Conservation (phyloP, 1,140 invertebrate genomes). For the Cydia fagiglandana region DNA sequence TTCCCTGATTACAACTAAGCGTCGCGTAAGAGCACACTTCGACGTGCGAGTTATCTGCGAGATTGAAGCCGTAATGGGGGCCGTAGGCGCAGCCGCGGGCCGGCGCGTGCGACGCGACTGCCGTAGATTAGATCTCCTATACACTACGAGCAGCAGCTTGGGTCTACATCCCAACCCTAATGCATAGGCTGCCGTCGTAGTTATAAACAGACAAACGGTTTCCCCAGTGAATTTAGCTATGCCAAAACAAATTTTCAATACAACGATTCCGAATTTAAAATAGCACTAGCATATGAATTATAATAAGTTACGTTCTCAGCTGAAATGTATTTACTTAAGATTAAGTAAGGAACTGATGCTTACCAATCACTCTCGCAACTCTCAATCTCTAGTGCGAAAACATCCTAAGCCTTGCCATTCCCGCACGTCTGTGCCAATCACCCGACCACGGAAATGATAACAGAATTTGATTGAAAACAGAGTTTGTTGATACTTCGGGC, state of each 20-base stretch:
- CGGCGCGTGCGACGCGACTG: constrained; percentile 16
- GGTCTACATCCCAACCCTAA: neutral
- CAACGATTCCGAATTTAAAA: too few species aligned
- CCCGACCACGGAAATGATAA: constrained; percentile 42
- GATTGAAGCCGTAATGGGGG: constrained; percentile 25
- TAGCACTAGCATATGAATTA: too few species aligned
- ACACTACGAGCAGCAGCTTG: neutral
- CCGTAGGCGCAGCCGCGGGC: neutral
- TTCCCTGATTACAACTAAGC: constrained; percentile 21
- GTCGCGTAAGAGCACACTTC: constrained; percentile 28
- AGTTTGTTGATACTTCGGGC: constrained; percentile 13
- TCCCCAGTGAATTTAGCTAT: too few species aligned
- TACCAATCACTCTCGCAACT: neutral
- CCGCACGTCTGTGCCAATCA: constrained; percentile 35
- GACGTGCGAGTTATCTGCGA: constrained; percentile 17
- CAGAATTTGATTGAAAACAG: constrained; percentile 45
- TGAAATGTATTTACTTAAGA: too few species aligned
- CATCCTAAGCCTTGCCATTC: constrained; percentile 9
- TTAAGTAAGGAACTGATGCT: neutral
- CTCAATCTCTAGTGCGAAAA: neutral
- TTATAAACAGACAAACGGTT: too few species aligned
- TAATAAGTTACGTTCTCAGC: too few species aligned
- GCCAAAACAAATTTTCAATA: too few species aligned
- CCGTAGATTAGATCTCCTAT: constrained; percentile 1
- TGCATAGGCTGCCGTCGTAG: neutral